Percentiles rank a stretch among this genome's conserved stretches.
phyloP scores from a whole-genome alignment of 2,113 vertebrate species.

The Isurus oxyrinchus region DNA sequence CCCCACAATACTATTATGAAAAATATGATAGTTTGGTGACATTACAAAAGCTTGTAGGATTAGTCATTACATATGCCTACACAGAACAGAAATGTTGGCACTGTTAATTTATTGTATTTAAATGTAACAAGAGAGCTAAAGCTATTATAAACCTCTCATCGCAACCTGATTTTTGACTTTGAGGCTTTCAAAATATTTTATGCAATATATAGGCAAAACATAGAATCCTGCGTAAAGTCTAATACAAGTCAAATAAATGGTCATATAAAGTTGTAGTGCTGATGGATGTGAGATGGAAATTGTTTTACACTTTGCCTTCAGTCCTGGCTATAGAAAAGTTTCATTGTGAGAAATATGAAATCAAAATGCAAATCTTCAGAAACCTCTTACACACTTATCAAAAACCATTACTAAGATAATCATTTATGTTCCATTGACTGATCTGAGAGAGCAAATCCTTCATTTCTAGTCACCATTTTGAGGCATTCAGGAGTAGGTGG shows the following conservation, averaged over 20 bases:
- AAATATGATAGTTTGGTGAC: too few species aligned
- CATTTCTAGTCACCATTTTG: constrained; percentile 13
- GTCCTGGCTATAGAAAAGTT: neutral
- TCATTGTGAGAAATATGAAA: neutral
- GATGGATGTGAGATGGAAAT: neutral
- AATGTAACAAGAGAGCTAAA: neutral
- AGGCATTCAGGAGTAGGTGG: neutral
- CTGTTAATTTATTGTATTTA: too few species aligned
- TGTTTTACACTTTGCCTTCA: neutral
- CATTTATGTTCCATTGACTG: constrained; percentile 16
- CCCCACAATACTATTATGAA: too few species aligned
- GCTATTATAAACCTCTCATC: neutral
- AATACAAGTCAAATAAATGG: neutral
- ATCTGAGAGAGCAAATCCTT: constrained; percentile 7
- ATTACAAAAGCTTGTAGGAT: neutral
- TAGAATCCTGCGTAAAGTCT: neutral
- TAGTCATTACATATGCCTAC: neutral
- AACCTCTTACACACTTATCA: neutral
- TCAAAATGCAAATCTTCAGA: constrained; percentile 19
- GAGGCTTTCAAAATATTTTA: neutral
- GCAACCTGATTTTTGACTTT: too few species aligned
- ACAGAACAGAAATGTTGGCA: neutral
- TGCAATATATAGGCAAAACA: neutral
- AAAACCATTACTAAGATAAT: constrained; percentile 10
- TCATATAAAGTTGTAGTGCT: neutral